phyloP scores from a whole-genome alignment of 2,888 invertebrate species.

The Synanthedon myopaeformis region DNA sequence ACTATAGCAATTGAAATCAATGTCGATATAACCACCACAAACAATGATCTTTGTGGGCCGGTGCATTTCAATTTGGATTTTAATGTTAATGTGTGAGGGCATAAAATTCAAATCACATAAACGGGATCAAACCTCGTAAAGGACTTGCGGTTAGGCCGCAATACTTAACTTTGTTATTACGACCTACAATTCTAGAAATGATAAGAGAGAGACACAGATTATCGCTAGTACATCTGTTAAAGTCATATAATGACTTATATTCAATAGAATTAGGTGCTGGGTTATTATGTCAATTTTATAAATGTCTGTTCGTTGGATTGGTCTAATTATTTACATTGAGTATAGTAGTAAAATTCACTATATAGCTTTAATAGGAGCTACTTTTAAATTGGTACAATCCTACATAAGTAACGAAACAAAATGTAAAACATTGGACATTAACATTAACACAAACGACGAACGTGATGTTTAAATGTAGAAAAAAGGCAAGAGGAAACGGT shows the following conservation, averaged over 20 bases:
- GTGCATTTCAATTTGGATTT: slow-evolving; percentile 27
- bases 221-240: no score
- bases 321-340: no score
- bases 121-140: slow-evolving; percentile 19
- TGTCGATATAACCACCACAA: slow-evolving; percentile 36
- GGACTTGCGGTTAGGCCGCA: slow-evolving; percentile 38
- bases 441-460: not conserved
- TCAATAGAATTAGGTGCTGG: no score
- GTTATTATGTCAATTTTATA: no score
- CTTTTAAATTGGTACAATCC: no score
- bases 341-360: no score
- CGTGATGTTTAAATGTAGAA: not conserved
- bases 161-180: slow-evolving; percentile 16
- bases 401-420: not conserved
- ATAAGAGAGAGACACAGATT: no score
- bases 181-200: not conserved
- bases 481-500: slow-evolving; percentile 32
- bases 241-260: no score
- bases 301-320: no score
- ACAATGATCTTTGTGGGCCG: slow-evolving; percentile 34
- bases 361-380: no score
- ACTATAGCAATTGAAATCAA: slow-evolving; percentile 54
- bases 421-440: not conserved
- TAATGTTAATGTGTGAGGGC: slow-evolving; percentile 26
- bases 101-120: slow-evolving; percentile 12